Conservation (phyloP, 2,113 vertebrate species). For the Hirundichthys speculiger region DNA sequence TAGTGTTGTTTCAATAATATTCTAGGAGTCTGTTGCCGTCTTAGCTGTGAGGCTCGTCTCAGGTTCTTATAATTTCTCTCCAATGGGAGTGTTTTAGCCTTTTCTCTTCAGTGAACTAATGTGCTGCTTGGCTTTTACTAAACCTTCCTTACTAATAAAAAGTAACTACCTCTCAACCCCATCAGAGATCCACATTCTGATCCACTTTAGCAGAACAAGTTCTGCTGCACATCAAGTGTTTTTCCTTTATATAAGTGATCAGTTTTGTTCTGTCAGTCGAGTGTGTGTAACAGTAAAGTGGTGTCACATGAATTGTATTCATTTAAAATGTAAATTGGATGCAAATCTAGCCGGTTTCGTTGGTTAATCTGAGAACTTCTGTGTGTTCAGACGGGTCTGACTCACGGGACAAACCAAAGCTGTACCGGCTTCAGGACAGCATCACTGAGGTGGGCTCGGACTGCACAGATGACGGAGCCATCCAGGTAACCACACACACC, state of each 20-base stretch:
- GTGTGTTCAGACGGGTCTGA: constrained; percentile 90
- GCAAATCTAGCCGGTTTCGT: too few relatives aligned
- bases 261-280: neutral
- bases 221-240: neutral
- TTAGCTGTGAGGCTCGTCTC: constrained; percentile 26
- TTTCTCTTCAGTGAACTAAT: constrained; percentile 49
- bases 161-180: constrained; percentile 23
- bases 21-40: too few relatives aligned
- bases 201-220: constrained; percentile 2
- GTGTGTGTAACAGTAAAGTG: neutral
- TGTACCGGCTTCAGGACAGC: constrained; percentile 95
- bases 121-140: constrained; percentile 65
- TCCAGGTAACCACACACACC: constrained; percentile 84
- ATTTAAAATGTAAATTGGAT: neutral
- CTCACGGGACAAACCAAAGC: constrained; percentile 97
- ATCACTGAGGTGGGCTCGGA: constrained; percentile 98
- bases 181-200: constrained; percentile 1
- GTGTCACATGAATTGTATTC: neutral
- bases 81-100: constrained; percentile 4
- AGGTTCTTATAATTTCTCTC: neutral
- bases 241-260: neutral
- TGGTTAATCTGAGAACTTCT: constrained; percentile 26
- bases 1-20: too few relatives aligned
- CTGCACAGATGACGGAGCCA: constrained; percentile 90
- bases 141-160: constrained; percentile 61